A percentile compares a stretch with the other conserved stretches of the same genome.
phyloP scores from a whole-genome alignment of 2,797 vertebrate species.

The Agapornis canus region DNA sequence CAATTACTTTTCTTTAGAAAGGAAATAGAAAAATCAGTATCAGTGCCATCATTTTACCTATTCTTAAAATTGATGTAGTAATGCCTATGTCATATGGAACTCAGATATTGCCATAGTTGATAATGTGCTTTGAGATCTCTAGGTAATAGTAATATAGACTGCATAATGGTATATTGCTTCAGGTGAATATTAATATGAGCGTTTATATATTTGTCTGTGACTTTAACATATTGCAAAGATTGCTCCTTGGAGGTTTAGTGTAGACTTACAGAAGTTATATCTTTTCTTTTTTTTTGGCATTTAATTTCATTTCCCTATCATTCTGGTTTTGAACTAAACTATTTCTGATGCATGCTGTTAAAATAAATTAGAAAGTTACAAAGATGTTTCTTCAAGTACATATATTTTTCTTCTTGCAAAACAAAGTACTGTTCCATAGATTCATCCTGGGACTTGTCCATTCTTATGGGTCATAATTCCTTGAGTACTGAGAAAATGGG shows the following conservation, averaged over 20 bases:
- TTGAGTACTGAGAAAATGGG: neutral
- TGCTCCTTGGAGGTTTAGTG: neutral
- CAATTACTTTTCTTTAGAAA: neutral
- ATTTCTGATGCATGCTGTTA: conserved; percentile 56
- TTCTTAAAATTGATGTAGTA: rapidly evolving
- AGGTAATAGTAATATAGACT: neutral
- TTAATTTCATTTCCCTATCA: neutral
- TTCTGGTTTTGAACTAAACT: neutral
- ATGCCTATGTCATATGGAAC: neutral
- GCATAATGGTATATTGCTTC: neutral
- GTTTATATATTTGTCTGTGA: neutral
- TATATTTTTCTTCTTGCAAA: conserved; percentile 13
- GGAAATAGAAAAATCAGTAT: neutral
- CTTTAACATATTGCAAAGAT: neutral
- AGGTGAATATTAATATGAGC: neutral
- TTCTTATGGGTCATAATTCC: neutral
- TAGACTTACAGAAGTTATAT: neutral
- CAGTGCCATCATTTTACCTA: neutral
- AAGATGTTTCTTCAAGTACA: conserved; percentile 18
- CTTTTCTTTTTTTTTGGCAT: neutral
- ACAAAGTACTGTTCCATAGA: conserved; percentile 28
- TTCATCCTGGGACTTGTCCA: neutral
- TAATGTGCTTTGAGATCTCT: neutral
- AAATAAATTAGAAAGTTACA: conserved; percentile 57
- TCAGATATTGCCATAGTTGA: neutral